These are phyloP conservation scores for Ardeotis arabs DNA, from an alignment of 2,113 vertebrate genomes.

Conservation along the genomic window DNA sequence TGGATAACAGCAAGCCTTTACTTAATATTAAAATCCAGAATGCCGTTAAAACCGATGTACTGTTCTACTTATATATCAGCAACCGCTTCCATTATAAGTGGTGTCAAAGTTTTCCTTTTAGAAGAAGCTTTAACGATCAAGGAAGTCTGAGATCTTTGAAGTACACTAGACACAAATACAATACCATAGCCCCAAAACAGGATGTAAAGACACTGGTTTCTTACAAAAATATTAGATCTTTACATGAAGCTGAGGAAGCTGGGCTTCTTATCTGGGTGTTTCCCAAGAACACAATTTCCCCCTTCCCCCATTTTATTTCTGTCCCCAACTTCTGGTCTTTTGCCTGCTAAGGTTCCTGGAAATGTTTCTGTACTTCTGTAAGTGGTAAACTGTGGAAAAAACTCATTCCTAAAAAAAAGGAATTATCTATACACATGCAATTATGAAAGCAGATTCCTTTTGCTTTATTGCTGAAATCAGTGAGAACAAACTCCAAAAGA, in stretches of 20 bases:
- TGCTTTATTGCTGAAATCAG: background rate
- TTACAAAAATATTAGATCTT: slow-evolving; percentile 6
- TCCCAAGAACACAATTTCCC: background rate
- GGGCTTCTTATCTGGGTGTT: slow-evolving; percentile 15
- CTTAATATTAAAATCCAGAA: background rate
- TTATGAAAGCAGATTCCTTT: background rate
- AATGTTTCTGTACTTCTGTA: background rate
- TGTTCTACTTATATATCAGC: background rate
- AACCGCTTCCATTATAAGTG: background rate
- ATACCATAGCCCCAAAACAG: slow-evolving; percentile 14
- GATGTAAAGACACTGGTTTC: slow-evolving; percentile 14
- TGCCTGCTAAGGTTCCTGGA: background rate
- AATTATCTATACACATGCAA: background rate
- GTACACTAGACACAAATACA: background rate
- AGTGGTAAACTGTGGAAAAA: background rate
- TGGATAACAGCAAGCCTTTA: background rate
- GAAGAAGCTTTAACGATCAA: background rate
- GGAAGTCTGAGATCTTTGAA: background rate
- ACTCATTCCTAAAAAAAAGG: background rate
- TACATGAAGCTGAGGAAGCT: background rate
- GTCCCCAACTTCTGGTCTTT: background rate
- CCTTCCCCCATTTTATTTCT: background rate
- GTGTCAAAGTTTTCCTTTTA: background rate
- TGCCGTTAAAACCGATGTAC: background rate
- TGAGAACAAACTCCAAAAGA: background rate